These are phyloP conservation scores for Carpatolechia fugitivella DNA, from an alignment of 2,888 invertebrate species.

Conservation along the genomic window DNA sequence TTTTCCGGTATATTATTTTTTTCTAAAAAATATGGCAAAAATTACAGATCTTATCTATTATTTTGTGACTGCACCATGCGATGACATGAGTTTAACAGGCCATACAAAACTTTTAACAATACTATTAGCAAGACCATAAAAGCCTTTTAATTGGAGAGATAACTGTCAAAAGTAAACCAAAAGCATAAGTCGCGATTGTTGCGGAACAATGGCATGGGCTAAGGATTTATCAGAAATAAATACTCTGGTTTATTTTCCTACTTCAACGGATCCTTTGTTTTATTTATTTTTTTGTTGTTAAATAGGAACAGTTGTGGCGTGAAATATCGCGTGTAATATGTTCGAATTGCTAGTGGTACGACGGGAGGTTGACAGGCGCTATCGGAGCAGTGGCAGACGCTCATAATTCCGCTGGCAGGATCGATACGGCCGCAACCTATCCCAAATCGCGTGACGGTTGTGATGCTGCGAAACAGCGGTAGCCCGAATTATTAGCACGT, in stretches of 20 bases:
- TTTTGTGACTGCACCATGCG: too few species aligned
- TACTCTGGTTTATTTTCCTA: too few species aligned
- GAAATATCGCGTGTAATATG: neutral
- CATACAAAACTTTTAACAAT: neutral
- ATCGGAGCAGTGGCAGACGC: conserved; percentile 45
- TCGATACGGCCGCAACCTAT: conserved; percentile 46
- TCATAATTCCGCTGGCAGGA: conserved; percentile 35
- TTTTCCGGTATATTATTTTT: too few species aligned
- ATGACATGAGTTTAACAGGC: too few species aligned
- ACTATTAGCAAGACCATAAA: too few species aligned
- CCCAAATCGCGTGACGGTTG: conserved; percentile 40
- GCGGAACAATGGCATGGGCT: too few species aligned
- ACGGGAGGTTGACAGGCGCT: conserved; percentile 25
- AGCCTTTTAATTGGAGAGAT: neutral
- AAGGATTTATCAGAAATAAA: too few species aligned
- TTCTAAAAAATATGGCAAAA: too few species aligned
- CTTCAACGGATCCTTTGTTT: too few species aligned
- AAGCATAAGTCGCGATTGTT: too few species aligned
- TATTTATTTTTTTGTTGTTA: neutral
- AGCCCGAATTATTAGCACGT: conserved; percentile 28
- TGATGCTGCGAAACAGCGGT: conserved; percentile 42
- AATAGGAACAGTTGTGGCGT: neutral
- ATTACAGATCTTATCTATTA: too few species aligned
- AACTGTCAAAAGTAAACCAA: neutral
- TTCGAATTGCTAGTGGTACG: neutral